Evolutionary conservation across 1,140 invertebrate species (phyloP), one percentile per base, ranked within the genome.

Genomic region (Probaryconus sp.): DNA sequence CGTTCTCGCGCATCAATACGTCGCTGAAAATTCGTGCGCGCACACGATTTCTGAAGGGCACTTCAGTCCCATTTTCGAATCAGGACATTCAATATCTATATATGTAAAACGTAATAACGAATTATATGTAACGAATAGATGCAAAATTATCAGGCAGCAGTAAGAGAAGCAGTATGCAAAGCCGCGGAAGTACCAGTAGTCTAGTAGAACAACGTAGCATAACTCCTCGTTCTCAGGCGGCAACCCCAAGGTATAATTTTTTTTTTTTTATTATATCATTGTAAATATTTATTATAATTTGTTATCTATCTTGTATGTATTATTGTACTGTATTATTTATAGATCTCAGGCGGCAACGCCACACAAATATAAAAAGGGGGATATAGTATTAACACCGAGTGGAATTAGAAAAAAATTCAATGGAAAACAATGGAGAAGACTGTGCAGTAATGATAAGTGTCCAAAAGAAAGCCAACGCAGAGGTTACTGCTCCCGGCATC

Each of bases 331-430:
- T 40, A 68, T 69, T 60, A 60, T 76, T 48, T 82, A 60, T 64
- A 93, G 94, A 91, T 95, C 94, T 90, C 94, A 96, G 90, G 94
- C 95, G 80, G 94, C 95, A 77, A 96, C 96, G 61, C 96, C 96
- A 82, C 95, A 97, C 87, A 98, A 97, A 86, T 98, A 98, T 88
- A 98, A 98, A 89, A 99, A 99, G 89, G 98, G 98, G 65, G 98
- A 99, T 87, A 95, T 99, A 78, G 97, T 99, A 21, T 93, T 95
- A 18, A 98, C 96, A 38, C 95, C 97, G 37, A 98, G 96, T 82
- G 98, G 98, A 69, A 97, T 99, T 75, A 89, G 97, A 2, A 99
- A 99, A 89, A 99, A 99, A 89, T 99, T 98, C 86, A 99, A 99
- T 89, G 98, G 98, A 3, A 99, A 99, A 89, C 98, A 99, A 84